Evolutionary conservation across 2,888 invertebrate species (phyloP).

Genomic region (Acleris sparsana): DNA sequence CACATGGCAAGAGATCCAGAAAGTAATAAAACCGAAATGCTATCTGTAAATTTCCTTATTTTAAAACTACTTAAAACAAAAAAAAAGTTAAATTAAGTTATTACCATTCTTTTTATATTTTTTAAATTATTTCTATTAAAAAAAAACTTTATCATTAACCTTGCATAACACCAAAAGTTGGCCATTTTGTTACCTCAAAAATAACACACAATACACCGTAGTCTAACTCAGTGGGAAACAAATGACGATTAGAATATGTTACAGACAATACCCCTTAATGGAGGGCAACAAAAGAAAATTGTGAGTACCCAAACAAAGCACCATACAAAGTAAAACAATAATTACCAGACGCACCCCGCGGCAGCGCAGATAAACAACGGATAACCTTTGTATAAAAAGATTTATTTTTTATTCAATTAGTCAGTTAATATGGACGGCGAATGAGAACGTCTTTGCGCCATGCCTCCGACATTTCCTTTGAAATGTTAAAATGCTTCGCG

Average conservation of each 20-base stretch:
- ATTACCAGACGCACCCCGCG: constrained; percentile 61
- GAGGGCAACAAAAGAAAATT: constrained; percentile 64
- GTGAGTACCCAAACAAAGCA: constrained; percentile 56
- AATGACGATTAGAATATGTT: constrained; percentile 64
- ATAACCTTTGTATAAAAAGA: constrained; percentile 60
- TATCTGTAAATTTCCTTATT: no score
- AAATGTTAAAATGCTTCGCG: constrained; percentile 52
- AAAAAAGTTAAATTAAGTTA: no score
- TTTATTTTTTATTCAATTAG: constrained; percentile 69
- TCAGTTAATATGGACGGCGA: constrained; percentile 55
- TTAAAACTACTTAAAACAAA: no score
- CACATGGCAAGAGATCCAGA: no score
- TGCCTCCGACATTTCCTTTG: constrained; percentile 62
- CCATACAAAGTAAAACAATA: constrained; percentile 73
- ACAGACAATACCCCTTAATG: constrained; percentile 61
- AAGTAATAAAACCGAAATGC: no score
- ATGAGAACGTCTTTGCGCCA: constrained; percentile 51
- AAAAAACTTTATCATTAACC: no score
- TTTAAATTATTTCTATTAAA: no score
- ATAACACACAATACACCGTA: constrained; percentile 18
- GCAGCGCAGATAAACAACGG: constrained; percentile 56
- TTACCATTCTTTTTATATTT: no score
- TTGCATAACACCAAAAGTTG: no score
- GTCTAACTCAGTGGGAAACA: constrained; percentile 37
- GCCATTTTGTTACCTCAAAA: not conserved